phyloP scores from a whole-genome alignment of 35 echinoderm and acorn worm species.

The Ophiothrix spiculata region DNA sequence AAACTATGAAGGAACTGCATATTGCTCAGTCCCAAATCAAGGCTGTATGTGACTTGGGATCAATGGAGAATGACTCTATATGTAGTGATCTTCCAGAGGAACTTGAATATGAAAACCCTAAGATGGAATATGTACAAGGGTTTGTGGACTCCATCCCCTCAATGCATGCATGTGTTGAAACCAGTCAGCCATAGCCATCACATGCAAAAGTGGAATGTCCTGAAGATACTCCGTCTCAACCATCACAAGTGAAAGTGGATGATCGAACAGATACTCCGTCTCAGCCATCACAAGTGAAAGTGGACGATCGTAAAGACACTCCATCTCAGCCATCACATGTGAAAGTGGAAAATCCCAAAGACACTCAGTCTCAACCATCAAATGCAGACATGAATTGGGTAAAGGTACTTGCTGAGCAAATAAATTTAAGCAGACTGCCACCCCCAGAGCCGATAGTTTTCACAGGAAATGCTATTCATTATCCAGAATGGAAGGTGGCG shows the following conservation, averaged over 20 bases:
- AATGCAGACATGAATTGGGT: not conserved
- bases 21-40: not conserved
- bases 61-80: not conserved
- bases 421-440: not conserved
- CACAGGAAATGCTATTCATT: not conserved
- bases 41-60: not conserved
- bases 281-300: not conserved
- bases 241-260: not conserved
- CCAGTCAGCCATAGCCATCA: not conserved
- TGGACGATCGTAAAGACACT: not conserved
- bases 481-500: conserved; percentile 6
- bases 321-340: not conserved
- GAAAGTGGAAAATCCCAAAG: not conserved
- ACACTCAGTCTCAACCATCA: not conserved
- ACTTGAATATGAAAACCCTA: not conserved
- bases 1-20: not conserved
- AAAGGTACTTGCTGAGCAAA: not conserved
- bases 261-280: not conserved
- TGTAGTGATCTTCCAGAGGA: not conserved
- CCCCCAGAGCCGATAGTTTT: not conserved
- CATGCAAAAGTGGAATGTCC: not conserved
- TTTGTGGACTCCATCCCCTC: not conserved
- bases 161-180: not conserved
- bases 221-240: not conserved
- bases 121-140: not conserved